Percentiles rank a stretch among this genome's conserved stretches.
phyloP scores from a whole-genome alignment of 2,113 vertebrate species.

The Phodopus roborovskii region DNA sequence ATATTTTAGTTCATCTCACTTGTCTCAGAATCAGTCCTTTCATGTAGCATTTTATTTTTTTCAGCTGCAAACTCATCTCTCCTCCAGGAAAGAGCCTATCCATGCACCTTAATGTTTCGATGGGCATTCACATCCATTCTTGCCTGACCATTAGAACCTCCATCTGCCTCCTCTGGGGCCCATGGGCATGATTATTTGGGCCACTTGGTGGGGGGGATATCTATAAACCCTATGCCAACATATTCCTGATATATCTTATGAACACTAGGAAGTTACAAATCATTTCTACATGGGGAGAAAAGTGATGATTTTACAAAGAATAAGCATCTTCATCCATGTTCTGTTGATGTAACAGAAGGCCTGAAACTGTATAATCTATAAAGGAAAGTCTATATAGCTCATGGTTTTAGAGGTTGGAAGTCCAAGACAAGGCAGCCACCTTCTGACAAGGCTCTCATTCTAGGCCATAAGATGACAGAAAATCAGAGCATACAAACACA shows the following conservation, averaged over 20 bases:
- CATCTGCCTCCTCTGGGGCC: background rate
- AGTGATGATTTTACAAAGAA: background rate
- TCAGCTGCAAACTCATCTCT: background rate
- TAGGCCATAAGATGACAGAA: background rate
- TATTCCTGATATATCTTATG: background rate
- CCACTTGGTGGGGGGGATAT: accelerated
- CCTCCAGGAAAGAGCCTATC: background rate
- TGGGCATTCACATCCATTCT: background rate
- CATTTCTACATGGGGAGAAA: background rate
- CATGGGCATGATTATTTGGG: background rate
- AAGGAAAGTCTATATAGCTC: background rate
- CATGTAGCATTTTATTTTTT: background rate
- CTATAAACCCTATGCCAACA: background rate
- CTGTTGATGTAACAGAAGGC: background rate
- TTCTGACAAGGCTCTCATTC: background rate
- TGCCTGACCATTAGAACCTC: background rate
- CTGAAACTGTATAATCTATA: background rate
- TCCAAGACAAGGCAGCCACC: background rate
- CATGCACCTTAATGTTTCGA: background rate
- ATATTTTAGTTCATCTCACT: accelerated
- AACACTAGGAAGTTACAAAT: background rate
- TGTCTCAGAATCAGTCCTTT: background rate
- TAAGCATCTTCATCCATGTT: background rate
- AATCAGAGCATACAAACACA: background rate
- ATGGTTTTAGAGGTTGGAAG: background rate